Percentiles rank a stretch among this genome's conserved stretches.
Conservation (phyloP, 1,140 invertebrate genomes). For the Apocrypta bakeri region DNA sequence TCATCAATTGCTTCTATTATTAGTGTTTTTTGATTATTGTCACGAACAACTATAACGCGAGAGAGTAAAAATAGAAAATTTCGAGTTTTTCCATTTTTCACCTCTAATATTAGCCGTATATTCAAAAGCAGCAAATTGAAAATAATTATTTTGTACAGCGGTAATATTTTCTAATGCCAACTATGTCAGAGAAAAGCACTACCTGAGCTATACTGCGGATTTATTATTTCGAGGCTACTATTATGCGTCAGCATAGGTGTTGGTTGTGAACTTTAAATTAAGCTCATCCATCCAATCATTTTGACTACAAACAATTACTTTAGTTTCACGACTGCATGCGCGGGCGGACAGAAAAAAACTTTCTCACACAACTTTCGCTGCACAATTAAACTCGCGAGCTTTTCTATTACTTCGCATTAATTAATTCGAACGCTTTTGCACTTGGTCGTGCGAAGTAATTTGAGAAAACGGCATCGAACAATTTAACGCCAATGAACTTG, state of each 20-base stretch:
- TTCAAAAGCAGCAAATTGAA: too few relatives aligned
- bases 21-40: too few relatives aligned
- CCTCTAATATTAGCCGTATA: too few relatives aligned
- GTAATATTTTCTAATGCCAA: too few relatives aligned
- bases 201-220: neutral
- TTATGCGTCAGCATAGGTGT: neutral
- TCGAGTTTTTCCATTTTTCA: too few relatives aligned
- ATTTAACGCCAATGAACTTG: neutral
- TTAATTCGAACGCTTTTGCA: neutral
- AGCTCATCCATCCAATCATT: neutral
- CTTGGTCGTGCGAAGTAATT: neutral
- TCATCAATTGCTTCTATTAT: too few relatives aligned
- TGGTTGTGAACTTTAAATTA: neutral
- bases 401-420: neutral
- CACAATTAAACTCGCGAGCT: neutral
- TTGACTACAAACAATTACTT: neutral
- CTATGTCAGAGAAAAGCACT: neutral
- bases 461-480: neutral
- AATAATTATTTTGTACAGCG: too few relatives aligned
- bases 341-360: neutral
- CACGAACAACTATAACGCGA: too few relatives aligned
- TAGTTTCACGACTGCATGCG: neutral
- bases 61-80: too few relatives aligned
- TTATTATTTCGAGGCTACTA: neutral
- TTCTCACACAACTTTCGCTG: neutral